These are phyloP conservation scores for Scaptomyza polygonia DNA, from an alignment of 2,888 invertebrate genomes.

Conservation along the genomic window DNA sequence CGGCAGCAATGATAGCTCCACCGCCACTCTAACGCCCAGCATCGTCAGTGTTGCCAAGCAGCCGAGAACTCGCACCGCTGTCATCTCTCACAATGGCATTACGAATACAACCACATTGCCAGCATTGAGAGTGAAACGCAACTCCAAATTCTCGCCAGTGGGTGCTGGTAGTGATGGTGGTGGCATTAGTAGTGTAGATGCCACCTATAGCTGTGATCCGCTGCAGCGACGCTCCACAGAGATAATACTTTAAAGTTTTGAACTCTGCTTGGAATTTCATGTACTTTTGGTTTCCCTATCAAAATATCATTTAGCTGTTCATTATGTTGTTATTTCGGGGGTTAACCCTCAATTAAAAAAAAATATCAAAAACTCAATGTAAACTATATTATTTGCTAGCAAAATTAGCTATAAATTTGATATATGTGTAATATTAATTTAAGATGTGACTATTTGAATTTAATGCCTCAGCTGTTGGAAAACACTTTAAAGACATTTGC, in stretches of 20 bases:
- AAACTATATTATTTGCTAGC: constrained; percentile 43
- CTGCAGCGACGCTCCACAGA: constrained; percentile 82
- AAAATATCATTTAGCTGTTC: constrained; percentile 50
- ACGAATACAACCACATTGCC: constrained; percentile 63
- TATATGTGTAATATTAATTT: constrained; percentile 55
- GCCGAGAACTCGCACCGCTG: constrained; percentile 62
- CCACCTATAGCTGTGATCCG: constrained; percentile 79
- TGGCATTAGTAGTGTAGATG: constrained; percentile 42
- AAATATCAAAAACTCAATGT: constrained; percentile 35
- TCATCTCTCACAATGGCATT: constrained; percentile 72
- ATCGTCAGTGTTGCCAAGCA: constrained; percentile 80
- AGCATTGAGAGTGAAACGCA: constrained; percentile 43
- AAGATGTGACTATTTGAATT: constrained; percentile 58
- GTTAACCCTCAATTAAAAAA: constrained; percentile 36
- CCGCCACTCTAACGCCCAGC: constrained; percentile 81
- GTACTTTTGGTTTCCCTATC: constrained; percentile 5
- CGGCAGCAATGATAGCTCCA: constrained; percentile 83
- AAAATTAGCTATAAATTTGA: constrained; percentile 39
- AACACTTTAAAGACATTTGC: no score
- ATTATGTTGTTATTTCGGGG: constrained; percentile 78
- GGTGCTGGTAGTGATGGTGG: constrained; percentile 38
- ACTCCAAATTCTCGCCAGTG: constrained; percentile 69
- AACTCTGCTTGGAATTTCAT: background rate
- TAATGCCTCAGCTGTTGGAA: constrained; percentile 41
- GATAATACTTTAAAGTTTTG: constrained; percentile 80